These are phyloP conservation scores for Plestiodon gilberti DNA, from an alignment of 2,113 vertebrate genomes.

Conservation along the genomic window DNA sequence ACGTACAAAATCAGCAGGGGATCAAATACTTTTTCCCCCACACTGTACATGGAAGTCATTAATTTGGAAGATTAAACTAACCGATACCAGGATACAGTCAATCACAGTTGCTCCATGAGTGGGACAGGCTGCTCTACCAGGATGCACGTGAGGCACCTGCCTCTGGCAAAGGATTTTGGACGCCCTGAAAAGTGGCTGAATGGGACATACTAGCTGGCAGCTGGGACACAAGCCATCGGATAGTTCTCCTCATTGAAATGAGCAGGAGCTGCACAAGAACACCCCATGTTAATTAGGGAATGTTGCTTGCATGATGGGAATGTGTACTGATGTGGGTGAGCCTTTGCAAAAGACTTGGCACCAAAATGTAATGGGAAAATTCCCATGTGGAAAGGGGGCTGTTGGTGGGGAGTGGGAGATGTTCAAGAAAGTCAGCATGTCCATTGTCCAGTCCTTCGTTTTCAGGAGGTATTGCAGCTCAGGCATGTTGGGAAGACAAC, in stretches of 20 bases:
- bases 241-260: neutral
- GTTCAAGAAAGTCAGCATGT: slow-evolving; percentile 44
- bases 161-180: no score
- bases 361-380: neutral
- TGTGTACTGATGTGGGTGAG: no score
- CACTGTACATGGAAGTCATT: no score
- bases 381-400: slow-evolving; percentile 52
- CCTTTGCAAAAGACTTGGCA: neutral
- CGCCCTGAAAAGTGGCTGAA: neutral
- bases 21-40: no score
- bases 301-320: neutral
- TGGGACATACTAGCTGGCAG: no score
- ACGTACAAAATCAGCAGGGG: no score
- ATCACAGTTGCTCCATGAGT: no score
- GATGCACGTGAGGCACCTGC: no score
- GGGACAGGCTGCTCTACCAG: neutral
- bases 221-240: neutral
- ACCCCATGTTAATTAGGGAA: neutral
- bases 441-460: no score
- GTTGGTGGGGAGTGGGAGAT: slow-evolving; percentile 50
- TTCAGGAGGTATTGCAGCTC: slow-evolving; percentile 69
- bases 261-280: neutral
- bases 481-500: neutral
- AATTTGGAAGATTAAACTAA: no score
- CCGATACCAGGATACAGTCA: no score